phyloP scores from a whole-genome alignment of 2,113 vertebrate species.

The Colinus virginianus region DNA sequence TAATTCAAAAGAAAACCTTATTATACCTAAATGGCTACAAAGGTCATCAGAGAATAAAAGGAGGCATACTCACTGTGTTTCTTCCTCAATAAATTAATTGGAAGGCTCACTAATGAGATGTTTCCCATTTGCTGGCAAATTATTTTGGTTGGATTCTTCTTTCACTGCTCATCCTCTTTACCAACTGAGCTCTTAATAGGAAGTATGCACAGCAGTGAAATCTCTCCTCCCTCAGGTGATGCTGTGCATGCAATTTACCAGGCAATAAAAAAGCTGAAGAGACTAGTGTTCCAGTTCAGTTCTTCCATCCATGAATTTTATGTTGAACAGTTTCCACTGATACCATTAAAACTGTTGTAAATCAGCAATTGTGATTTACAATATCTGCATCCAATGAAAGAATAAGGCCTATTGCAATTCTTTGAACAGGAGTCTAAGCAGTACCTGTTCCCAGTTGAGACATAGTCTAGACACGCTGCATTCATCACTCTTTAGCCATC shows the following conservation, averaged over 20 bases:
- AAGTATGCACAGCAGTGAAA: not conserved
- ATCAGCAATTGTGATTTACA: slow-evolving; percentile 11
- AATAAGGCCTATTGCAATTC: not conserved
- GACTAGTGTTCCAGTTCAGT: accelerated
- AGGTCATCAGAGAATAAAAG: not conserved
- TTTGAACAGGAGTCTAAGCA: not conserved
- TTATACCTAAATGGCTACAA: not conserved
- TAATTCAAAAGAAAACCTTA: not conserved
- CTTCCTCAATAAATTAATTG: not conserved
- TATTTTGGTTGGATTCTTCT: not conserved
- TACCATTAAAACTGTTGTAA: not conserved
- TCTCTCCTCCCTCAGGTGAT: not conserved
- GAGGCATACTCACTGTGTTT: accelerated
- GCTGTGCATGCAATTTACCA: not conserved
- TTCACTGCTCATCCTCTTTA: not conserved
- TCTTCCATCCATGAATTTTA: not conserved
- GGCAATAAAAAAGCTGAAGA: not conserved
- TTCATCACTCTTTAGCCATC: slow-evolving; percentile 22
- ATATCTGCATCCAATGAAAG: slow-evolving; percentile 43
- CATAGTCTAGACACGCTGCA: not conserved
- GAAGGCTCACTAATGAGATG: not conserved
- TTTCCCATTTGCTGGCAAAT: not conserved
- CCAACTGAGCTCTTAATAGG: not conserved
- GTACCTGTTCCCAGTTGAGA: slow-evolving; percentile 51
- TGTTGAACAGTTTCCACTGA: not conserved